Conservation (phyloP, 2,113 vertebrate species). For the Aegypius monachus region DNA sequence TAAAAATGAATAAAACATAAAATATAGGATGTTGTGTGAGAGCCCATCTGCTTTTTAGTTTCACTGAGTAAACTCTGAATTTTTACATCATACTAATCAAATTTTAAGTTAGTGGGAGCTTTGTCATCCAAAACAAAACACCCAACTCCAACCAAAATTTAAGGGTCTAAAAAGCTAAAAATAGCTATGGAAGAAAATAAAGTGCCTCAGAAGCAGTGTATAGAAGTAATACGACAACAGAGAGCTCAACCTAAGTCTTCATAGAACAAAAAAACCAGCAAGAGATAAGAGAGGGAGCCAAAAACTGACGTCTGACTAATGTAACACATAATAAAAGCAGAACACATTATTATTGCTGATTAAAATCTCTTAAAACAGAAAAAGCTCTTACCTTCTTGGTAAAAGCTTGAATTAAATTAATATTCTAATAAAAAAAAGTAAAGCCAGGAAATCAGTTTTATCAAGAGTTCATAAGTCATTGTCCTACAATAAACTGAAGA, state of each 20-base stretch:
- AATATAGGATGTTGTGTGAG: background rate
- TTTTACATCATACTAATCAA: background rate
- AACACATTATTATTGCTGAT: background rate
- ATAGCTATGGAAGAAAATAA: background rate
- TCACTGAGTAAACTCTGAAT: background rate
- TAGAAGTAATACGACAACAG: background rate
- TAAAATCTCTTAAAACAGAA: background rate
- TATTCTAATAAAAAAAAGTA: background rate
- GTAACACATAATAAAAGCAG: background rate
- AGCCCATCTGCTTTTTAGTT: background rate
- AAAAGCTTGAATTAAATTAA: background rate
- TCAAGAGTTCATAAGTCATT: background rate
- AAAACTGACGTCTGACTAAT: background rate
- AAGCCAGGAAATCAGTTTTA: background rate
- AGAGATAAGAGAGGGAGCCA: background rate
- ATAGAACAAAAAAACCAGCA: accelerated
- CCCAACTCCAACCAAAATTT: background rate
- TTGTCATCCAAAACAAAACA: background rate
- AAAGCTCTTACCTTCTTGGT: background rate
- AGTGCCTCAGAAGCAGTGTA: background rate
- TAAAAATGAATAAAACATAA: background rate
- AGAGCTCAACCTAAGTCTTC: background rate
- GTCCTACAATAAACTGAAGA: background rate
- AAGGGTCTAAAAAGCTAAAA: background rate
- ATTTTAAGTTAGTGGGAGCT: background rate